Base-by-base conservation (phyloP, 2,888 invertebrate genomes). In the Stenolophus ochropezus region DNA sequence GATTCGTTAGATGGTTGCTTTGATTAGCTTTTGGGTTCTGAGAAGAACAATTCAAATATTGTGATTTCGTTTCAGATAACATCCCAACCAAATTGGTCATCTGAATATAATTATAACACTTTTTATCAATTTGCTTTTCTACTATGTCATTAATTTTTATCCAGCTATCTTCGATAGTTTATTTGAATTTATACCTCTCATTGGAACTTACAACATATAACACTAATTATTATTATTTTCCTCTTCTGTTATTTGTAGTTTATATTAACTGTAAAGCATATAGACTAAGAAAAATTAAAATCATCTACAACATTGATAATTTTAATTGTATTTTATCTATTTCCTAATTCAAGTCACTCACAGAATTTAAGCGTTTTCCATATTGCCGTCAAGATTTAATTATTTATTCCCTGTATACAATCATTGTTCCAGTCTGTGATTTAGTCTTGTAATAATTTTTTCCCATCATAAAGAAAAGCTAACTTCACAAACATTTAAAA, bases 11-110 rank as follows among this genome's bases (percentile, higher is more conserved):
- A 69, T 69, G 65, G 33, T 69, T 69, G 65, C 33, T 69, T 69
- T 69, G 65, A 69, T 69, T 69, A 69, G 20, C 27, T 69, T 69
- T 69, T 69, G 16, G 65, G 65, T 69, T 69, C 65, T 69, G 33
- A 69, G 65, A 69, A 69, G 65, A 69, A 69, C 65, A 69, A 69
- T 69, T 69, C 65, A 69, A 69, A 69, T 69, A 33, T 69, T 69
- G 33, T 69, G 65, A 69, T 69, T 69, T 69, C 14, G 16, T 16
- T 27, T 1, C 18, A 69, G 65, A 69, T 69, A 33, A 69, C 18
- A 18, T 2, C 16, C 18, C 18, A 6, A 18, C 27, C 27, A 65
- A 65, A 69, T 69, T 69, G 65, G 20, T 69, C 14, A 69, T 69
- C 33, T 27, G 65, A 69, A 69, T 69, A 69, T 69, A 69, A 69